Conservation (phyloP, 1,140 invertebrate species). For the Plutomurus gul region DNA sequence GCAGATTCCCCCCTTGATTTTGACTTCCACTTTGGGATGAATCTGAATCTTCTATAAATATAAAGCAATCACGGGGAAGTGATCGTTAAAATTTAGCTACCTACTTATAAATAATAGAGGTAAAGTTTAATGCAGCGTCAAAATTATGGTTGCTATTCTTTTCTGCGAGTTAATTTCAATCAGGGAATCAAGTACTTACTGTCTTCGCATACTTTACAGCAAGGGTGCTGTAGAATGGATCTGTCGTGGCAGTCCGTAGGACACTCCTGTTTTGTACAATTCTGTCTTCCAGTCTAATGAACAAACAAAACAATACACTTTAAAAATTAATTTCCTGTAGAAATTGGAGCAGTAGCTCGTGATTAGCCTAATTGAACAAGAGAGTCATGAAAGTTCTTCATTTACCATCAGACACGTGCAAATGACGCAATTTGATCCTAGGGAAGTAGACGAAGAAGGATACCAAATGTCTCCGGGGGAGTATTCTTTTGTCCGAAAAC, state of each 20-base stretch:
- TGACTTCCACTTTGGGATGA: not conserved
- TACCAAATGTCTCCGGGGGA: conserved; percentile 51
- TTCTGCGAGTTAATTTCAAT: too few relatives aligned
- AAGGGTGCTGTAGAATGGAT: conserved; percentile 35
- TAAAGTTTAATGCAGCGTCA: too few relatives aligned
- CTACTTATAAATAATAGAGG: not conserved
- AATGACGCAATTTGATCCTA: conserved; percentile 38
- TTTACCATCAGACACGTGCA: conserved; percentile 49
- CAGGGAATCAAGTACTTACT: not conserved
- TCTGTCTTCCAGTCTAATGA: conserved; percentile 43
- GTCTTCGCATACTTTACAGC: conserved; percentile 47
- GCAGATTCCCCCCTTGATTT: not conserved
- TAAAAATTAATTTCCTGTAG: not conserved
- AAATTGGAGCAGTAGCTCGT: not conserved
- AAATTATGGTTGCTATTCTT: too few relatives aligned
- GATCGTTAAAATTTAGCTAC: not conserved
- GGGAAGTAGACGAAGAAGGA: conserved; percentile 10
- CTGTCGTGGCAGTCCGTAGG: conserved; percentile 34
- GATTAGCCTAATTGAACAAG: not conserved
- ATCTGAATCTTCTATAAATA: not conserved
- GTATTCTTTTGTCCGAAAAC: conserved; percentile 46
- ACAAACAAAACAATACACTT: not conserved
- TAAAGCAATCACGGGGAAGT: not conserved
- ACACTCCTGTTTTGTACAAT: conserved; percentile 50
- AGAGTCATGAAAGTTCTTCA: not conserved